phyloP scores from a whole-genome alignment of 2,888 invertebrate genomes.

The Amitus sp. region DNA sequence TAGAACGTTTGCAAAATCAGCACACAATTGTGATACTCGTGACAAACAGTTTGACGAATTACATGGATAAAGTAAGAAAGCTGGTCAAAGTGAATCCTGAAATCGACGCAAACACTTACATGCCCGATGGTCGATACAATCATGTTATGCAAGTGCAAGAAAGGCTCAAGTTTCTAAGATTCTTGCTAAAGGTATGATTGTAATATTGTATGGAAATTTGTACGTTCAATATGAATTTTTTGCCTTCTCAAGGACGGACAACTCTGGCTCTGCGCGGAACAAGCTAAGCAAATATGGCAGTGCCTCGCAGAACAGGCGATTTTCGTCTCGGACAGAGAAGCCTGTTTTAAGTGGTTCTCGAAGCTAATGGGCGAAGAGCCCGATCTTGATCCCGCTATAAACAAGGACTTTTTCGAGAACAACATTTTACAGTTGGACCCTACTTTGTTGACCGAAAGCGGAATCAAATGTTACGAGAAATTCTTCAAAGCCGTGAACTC shows the following conservation, averaged over 20 bases:
- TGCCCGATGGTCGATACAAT: conserved; percentile 88
- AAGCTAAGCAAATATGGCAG: conserved; percentile 97
- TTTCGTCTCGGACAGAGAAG: conserved; percentile 91
- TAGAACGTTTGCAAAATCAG: conserved; percentile 89
- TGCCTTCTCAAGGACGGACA: conserved; percentile 85
- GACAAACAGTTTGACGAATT: conserved; percentile 88
- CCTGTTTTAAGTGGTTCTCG: conserved; percentile 98
- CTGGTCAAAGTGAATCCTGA: conserved; percentile 77
- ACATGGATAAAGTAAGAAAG: conserved; percentile 87
- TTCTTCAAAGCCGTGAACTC: conserved; percentile 96
- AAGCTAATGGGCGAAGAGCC: conserved; percentile 97
- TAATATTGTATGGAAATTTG: too few species aligned
- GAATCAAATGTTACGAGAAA: conserved; percentile 89
- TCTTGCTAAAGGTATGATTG: conserved; percentile 84
- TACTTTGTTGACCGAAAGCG: conserved; percentile 89
- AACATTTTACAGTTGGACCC: conserved; percentile 94
- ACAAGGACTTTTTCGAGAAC: conserved; percentile 94
- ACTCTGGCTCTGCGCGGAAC: conserved; percentile 95
- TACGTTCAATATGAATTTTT: too few species aligned
- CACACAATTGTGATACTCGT: conserved; percentile 94
- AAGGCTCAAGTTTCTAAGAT: conserved; percentile 90
- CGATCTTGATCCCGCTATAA: conserved; percentile 95
- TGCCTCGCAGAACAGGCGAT: conserved; percentile 94
- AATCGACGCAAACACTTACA: conserved; percentile 80
- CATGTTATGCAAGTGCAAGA: conserved; percentile 94